Conservation (phyloP, 2,888 invertebrate species). For the Pemphredon lugubris region DNA sequence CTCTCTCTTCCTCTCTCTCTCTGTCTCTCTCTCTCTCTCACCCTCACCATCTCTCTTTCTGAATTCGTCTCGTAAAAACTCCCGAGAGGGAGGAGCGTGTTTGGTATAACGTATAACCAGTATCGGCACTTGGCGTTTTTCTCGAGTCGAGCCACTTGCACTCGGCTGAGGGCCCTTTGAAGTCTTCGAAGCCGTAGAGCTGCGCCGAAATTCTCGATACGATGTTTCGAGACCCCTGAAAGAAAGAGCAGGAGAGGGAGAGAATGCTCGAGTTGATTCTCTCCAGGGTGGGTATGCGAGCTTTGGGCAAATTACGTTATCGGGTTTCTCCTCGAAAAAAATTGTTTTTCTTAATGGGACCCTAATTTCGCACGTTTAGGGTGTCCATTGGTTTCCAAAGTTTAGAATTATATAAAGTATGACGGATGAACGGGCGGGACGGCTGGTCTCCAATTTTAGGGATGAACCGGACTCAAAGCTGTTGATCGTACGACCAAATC, state of each 20-base stretch:
- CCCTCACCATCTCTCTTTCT: background rate
- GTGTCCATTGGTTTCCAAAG: slow-evolving; percentile 11
- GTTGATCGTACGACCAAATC: too few relatives aligned
- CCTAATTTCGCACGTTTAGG: slow-evolving; percentile 39
- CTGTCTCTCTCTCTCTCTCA: background rate
- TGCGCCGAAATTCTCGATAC: slow-evolving; percentile 43
- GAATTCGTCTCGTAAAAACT: background rate
- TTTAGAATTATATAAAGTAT: too few relatives aligned
- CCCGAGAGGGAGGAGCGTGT: background rate
- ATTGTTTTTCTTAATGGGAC: slow-evolving; percentile 48
- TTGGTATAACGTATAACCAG: background rate
- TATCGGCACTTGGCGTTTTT: slow-evolving; percentile 25
- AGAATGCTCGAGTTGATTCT: slow-evolving; percentile 21
- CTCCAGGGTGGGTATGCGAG: slow-evolving; percentile 21
- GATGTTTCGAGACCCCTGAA: slow-evolving; percentile 37
- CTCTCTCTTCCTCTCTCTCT: background rate
- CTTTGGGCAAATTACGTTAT: slow-evolving; percentile 44
- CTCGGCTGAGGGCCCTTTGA: slow-evolving; percentile 18
- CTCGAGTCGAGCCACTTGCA: slow-evolving; percentile 16
- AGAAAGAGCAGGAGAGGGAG: too few relatives aligned
- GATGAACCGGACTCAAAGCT: background rate
- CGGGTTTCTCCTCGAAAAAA: slow-evolving; percentile 47
- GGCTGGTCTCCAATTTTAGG: background rate
- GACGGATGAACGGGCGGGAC: too few relatives aligned
- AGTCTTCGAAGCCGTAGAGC: slow-evolving; percentile 55